Conservation (phyloP, 2,113 vertebrate genomes). For the Apteryx owenii region DNA sequence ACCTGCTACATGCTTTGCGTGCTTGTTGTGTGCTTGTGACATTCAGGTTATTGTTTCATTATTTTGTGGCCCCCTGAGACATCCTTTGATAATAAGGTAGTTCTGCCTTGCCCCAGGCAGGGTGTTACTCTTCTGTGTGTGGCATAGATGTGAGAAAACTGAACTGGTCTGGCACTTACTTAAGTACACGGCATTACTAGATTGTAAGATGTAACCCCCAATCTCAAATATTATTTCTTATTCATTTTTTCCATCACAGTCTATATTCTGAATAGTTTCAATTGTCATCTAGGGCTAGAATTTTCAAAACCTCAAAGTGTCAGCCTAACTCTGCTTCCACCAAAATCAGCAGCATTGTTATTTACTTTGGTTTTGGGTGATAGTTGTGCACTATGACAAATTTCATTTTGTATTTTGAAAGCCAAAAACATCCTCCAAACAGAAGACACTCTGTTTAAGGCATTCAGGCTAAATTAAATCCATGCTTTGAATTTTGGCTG, state of each 20-base stretch:
- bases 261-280: constrained; percentile 37
- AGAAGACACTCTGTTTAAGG: neutral
- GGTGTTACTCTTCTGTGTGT: neutral
- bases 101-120: neutral
- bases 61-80: neutral
- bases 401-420: neutral
- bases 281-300: neutral
- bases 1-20: neutral
- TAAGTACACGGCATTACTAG: neutral
- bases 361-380: neutral
- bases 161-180: neutral
- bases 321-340: neutral
- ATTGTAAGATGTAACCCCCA: neutral
- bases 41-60: neutral
- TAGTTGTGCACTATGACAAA: neutral
- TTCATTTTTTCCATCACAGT: constrained; percentile 37
- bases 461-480: neutral
- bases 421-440: neutral
- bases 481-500: neutral
- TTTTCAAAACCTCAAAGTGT: neutral
- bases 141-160: neutral
- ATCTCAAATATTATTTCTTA: constrained; percentile 4
- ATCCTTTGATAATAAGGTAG: neutral
- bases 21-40: neutral
- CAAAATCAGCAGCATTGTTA: neutral